These are phyloP conservation scores for Lucilia cuprina DNA, from an alignment of 1,140 invertebrate species.

Conservation along the genomic window DNA sequence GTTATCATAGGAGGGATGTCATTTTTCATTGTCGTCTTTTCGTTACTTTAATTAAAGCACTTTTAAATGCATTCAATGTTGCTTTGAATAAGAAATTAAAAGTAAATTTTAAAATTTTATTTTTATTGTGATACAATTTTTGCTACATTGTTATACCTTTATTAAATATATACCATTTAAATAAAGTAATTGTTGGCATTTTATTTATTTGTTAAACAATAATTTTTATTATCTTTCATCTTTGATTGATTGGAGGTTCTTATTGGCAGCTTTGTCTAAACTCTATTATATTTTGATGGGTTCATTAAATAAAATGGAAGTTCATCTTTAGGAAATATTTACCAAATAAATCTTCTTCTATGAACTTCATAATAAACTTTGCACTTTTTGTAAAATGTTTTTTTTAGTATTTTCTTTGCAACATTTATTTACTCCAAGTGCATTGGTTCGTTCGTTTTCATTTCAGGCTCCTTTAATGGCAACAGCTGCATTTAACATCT, in stretches of 20 bases:
- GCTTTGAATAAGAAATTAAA: too few relatives aligned
- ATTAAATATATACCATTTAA: background rate
- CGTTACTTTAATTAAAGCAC: too few relatives aligned
- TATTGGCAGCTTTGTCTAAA: constrained; percentile 33
- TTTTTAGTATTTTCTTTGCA: background rate
- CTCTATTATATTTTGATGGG: constrained; percentile 40
- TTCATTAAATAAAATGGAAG: constrained; percentile 43
- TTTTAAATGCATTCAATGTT: too few relatives aligned
- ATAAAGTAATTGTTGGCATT: constrained; percentile 2
- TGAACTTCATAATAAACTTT: constrained; percentile 38
- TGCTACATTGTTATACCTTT: background rate
- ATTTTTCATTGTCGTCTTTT: too few relatives aligned
- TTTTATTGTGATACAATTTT: background rate
- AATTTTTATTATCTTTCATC: background rate
- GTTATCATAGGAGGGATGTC: too few relatives aligned
- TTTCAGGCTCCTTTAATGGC: constrained; percentile 23
- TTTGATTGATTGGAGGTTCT: background rate
- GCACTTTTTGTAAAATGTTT: constrained; percentile 12
- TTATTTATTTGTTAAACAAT: background rate
- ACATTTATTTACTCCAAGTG: background rate
- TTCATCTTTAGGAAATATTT: constrained; percentile 36
- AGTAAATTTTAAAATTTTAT: background rate
- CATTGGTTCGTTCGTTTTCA: background rate
- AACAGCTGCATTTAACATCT: constrained; percentile 34
- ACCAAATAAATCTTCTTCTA: constrained; percentile 11